Evolutionary conservation across 2,888 invertebrate genomes (phyloP), one percentile per base, ranked within the genome.

Genomic region (Drosophila buzzatii): DNA sequence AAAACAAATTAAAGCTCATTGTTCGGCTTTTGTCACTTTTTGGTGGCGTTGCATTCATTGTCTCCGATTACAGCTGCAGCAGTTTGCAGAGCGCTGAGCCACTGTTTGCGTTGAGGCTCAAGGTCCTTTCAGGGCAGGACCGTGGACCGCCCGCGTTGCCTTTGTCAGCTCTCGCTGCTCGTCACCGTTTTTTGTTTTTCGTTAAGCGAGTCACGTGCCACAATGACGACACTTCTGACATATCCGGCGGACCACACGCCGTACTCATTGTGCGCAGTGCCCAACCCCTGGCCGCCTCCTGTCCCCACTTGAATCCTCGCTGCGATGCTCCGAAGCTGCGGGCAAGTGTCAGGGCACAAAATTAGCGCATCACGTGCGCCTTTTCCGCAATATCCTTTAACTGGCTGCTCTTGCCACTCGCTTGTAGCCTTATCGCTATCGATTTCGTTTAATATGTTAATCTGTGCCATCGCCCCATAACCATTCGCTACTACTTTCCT

Each of bases 351-450:
- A 79, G 73, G 79, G 73, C 73, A 71, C 55, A 77, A 88, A 89
- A 89, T 91, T 91, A 89, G 91, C 90, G 78, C 89, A 91, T 89
- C 89, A 89, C 91, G 89, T 91, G 91, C 89, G 64, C 51, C 73
- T 76, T 76, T 73, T 82, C 85, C 85, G 72, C 84, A 81, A 87
- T 82, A 85, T 88, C 88, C 90, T 80, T 63, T 70, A 64, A 74
- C 79, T 70, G 77, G 65, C 73, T 69, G 64, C 70, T 52, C 59
- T 44, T 63, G 53, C 61, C 55, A 59, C 67, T 23, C 64, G 27
- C 37, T 2, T 8, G 37, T 51, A 67, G 76, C 81, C 68, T 68
- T 79, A 70, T 86, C 70, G 65, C 73, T 77, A 89, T 89, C 87
- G 90, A 87, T 90, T 90, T 89, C 87, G 85, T 84, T 89, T 87